Evolutionary conservation across 2,113 vertebrate genomes (phyloP).

Genomic region (Neolamprologus falcicula): DNA sequence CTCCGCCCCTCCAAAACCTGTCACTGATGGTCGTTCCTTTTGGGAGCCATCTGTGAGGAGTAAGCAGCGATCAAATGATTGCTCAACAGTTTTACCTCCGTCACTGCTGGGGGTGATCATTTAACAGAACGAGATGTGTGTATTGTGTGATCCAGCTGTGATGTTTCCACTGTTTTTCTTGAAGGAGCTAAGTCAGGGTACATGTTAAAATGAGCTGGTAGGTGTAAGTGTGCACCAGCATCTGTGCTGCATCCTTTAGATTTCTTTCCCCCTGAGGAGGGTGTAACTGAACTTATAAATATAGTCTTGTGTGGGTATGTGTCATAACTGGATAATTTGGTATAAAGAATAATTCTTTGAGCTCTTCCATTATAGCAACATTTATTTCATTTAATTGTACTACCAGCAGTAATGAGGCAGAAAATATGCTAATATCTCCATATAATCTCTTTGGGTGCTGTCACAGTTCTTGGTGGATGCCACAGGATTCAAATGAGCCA

Average conservation of each 20-base stretch:
- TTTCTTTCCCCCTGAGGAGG: not conserved
- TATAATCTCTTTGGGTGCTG: not conserved
- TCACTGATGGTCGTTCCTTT: slow-evolving; percentile 45
- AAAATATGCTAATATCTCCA: not conserved
- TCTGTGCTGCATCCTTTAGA: not conserved
- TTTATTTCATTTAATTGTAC: not conserved
- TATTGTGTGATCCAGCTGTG: slow-evolving; percentile 15
- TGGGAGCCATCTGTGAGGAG: slow-evolving; percentile 62
- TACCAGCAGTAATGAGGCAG: slow-evolving; percentile 5
- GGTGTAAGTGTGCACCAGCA: not conserved
- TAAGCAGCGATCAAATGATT: slow-evolving; percentile 44
- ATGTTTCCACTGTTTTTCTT: not conserved
- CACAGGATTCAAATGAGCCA: not conserved
- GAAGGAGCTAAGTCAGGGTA: slow-evolving; percentile 10
- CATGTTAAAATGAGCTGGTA: not conserved
- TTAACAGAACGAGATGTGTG: not conserved
- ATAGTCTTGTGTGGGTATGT: not conserved
- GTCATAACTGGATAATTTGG: not conserved
- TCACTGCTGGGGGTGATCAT: not conserved
- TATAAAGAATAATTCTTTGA: not conserved
- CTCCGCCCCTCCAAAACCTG: slow-evolving; percentile 41
- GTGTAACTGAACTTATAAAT: not conserved
- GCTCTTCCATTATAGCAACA: not conserved
- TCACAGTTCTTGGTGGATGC: not conserved
- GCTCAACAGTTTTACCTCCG: slow-evolving; percentile 43